Percentiles rank a stretch among this genome's conserved stretches.
These are phyloP conservation scores for Operophtera brumata DNA, from an alignment of 2,888 invertebrate genomes.

Conservation along the genomic window DNA sequence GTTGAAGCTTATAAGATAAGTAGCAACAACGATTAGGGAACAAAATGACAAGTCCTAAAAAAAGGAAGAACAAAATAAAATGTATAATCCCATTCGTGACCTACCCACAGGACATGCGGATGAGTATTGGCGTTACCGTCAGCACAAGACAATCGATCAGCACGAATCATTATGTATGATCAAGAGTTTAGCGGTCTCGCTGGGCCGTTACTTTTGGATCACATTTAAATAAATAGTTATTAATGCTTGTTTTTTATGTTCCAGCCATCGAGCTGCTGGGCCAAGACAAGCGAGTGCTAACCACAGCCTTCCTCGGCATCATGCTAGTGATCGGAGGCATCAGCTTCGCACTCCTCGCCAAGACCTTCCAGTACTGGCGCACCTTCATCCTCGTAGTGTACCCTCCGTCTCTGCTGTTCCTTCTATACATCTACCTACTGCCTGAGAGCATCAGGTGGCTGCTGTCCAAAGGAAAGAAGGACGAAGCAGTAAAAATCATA, in stretches of 20 bases:
- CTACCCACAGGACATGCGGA: no score
- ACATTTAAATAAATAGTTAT: no score
- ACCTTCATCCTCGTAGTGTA: constrained; percentile 84
- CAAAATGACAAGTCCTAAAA: no score
- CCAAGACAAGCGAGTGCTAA: constrained; percentile 67
- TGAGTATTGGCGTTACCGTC: no score
- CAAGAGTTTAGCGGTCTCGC: no score
- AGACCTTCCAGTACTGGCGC: constrained; percentile 86
- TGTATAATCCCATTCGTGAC: no score
- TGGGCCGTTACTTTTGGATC: no score
- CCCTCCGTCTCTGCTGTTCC: constrained; percentile 84
- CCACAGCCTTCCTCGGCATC: constrained; percentile 68
- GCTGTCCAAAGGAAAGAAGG: constrained; percentile 83
- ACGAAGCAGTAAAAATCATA: constrained; percentile 83
- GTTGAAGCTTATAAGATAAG: no score
- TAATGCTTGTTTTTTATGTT: constrained; percentile 28
- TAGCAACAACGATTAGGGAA: no score
- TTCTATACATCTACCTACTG: constrained; percentile 85
- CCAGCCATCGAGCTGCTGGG: constrained; percentile 71
- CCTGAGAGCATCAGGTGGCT: constrained; percentile 91
- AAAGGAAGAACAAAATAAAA: no score
- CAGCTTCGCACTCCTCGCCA: constrained; percentile 84
- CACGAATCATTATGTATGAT: no score
- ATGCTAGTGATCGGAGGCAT: constrained; percentile 86
- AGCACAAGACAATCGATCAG: no score